Percentiles rank a stretch among this genome's conserved stretches.
Evolutionary conservation across 2,113 vertebrate genomes (phyloP).

Genomic region (cattle (Bos taurus)): DNA sequence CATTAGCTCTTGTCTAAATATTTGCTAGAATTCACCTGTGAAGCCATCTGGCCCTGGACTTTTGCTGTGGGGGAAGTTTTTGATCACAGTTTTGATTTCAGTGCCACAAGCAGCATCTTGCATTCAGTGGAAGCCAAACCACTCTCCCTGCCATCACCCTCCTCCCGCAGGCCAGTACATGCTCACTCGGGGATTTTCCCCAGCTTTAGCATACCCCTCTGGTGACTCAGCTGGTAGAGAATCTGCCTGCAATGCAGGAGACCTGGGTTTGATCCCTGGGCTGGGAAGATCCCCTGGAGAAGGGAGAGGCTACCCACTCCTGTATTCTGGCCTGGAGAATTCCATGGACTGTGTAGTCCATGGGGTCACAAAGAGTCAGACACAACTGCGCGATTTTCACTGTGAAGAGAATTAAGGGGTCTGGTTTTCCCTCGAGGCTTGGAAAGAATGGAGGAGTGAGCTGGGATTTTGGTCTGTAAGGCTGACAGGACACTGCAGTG

Average conservation of each 20-base stretch:
- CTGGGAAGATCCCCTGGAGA: background rate
- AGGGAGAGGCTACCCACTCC: background rate
- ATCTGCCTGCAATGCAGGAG: background rate
- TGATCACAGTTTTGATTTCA: background rate
- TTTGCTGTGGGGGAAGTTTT: background rate
- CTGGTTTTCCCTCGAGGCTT: background rate
- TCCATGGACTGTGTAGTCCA: background rate
- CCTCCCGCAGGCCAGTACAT: accelerated
- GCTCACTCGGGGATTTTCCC: background rate
- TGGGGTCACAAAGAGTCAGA: background rate
- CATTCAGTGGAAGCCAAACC: background rate
- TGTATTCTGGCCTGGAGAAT: background rate
- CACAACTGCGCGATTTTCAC: background rate
- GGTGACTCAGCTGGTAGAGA: background rate
- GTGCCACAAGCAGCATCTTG: background rate
- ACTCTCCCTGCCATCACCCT: accelerated
- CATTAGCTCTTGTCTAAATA: background rate
- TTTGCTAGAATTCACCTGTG: background rate
- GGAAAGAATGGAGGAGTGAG: background rate
- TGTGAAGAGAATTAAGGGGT: background rate
- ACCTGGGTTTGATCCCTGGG: background rate
- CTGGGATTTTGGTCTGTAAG: background rate
- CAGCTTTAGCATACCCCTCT: background rate
- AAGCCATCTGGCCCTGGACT: background rate
- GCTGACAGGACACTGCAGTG: background rate